A percentile compares a stretch with the other conserved stretches of the same genome.
phyloP scores from a whole-genome alignment of 2,797 vertebrate species.

The Paedocypris micromegethes region DNA sequence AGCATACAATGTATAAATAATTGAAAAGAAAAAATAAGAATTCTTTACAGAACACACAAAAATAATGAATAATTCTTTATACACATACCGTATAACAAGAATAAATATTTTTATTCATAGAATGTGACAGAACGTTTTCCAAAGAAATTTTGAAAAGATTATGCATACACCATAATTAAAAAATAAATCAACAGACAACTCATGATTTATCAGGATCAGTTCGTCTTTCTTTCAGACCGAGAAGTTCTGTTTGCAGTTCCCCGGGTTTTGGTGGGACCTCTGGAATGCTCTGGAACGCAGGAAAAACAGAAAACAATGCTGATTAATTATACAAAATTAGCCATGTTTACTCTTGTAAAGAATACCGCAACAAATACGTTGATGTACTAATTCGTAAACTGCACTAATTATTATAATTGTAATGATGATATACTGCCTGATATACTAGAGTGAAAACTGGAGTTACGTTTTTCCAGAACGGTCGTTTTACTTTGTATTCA shows the following conservation, averaged over 20 bases:
- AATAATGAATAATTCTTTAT: too few relatives aligned
- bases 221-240: constrained; percentile 69
- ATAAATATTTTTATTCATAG: constrained; percentile 27
- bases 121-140: neutral
- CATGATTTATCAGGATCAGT: constrained; percentile 35
- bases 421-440: too few relatives aligned
- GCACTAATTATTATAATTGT: neutral
- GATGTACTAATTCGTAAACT: neutral
- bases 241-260: constrained; percentile 84
- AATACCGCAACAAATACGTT: neutral
- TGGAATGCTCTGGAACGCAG: constrained; percentile 76
- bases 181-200: neutral
- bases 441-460: too few relatives aligned
- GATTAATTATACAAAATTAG: neutral
- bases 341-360: neutral
- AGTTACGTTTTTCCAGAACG: too few relatives aligned
- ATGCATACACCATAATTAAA: constrained; percentile 15
- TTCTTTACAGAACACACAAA: too few relatives aligned
- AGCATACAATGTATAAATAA: too few relatives aligned
- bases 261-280: constrained; percentile 87
- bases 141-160: neutral
- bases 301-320: constrained; percentile 2
- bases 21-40: too few relatives aligned
- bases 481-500: too few relatives aligned
- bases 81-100: neutral